These are phyloP conservation scores for Liopterus haemorrhoidalis DNA, from an alignment of 2,888 invertebrate species.

Conservation along the genomic window DNA sequence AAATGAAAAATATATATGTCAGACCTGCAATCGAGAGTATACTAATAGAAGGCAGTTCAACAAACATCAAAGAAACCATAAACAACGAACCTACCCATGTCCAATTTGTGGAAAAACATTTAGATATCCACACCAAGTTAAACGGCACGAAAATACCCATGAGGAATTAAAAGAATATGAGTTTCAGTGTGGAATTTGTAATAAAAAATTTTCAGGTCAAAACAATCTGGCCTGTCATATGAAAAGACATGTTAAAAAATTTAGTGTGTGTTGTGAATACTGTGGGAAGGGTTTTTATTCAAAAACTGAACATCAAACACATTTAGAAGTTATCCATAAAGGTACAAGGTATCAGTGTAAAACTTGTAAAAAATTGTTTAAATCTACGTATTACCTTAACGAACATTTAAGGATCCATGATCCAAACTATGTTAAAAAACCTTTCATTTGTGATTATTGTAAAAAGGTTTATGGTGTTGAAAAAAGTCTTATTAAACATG, in stretches of 20 bases:
- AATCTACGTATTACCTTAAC: slow-evolving; percentile 44
- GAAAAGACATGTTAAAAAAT: slow-evolving; percentile 39
- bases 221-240: slow-evolving; percentile 4
- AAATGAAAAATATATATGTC: too few species aligned
- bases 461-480: slow-evolving; percentile 15
- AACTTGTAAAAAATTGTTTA: slow-evolving; percentile 43
- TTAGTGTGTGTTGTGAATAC: slow-evolving; percentile 43
- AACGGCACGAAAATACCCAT: too few species aligned
- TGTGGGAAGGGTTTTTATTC: slow-evolving; percentile 46
- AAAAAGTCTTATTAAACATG: slow-evolving; percentile 23
- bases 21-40: too few species aligned
- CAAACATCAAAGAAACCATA: too few species aligned
- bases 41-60: too few species aligned
- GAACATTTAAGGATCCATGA: slow-evolving; percentile 28
- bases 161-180: not conserved
- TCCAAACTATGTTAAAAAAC: slow-evolving; percentile 21
- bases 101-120: too few species aligned
- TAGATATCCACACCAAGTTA: too few species aligned
- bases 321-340: slow-evolving; percentile 45
- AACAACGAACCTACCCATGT: too few species aligned
- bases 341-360: slow-evolving; percentile 44
- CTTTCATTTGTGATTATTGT: slow-evolving; percentile 24
- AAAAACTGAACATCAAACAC: slow-evolving; percentile 44
- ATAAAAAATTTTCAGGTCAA: slow-evolving; percentile 6
- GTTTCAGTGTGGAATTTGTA: slow-evolving; percentile 12